Base-by-base conservation (phyloP, 1,140 invertebrate species). In the Rhyacophila brunnea region DNA sequence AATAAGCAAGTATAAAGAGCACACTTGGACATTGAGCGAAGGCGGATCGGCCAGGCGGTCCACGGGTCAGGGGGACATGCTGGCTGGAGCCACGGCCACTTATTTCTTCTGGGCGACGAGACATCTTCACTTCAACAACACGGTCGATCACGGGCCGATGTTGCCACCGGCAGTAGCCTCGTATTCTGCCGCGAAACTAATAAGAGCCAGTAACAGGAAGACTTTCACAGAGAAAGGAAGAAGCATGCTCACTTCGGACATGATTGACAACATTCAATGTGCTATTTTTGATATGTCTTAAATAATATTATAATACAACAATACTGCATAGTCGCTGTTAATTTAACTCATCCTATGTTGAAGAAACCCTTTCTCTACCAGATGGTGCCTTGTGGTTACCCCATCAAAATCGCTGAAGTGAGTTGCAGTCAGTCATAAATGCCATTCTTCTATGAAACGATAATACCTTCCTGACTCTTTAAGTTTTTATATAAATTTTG, bases 71-170 rank as follows among this genome's bases (percentile, higher is more conserved):
- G 61, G 56, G 7, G 35, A 55, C 11, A 34, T 63, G 23, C 15
- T 63, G 0, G 23, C 56, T 1, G 61, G 61, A 2, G 32, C 46
- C 5, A 38, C 43, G 6, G 56, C 36, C n/a, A 36, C 45, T 9
- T 59, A 45, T 17, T 63, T 56, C 23, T 46, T 54, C n/a, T 59
- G 56, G 56, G 56, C 61, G 6, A 15, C 43, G 1, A 58, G 42
- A 15, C 35, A 40, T 6, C 9, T 62, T 3, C 17, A 40, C 11
- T 14, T 28, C 35, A 52, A 42, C 13, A 19, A 7, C 2, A 19
- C 28, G 6, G n/a, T 17, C 6, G 23, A 11, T 1, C 17, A 42
- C 7, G 45, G 23, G 14, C 38, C 38, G 10, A 54, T 59, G 56
- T 51, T 55, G 11, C 48, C 52, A 1, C 55, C 56, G 0, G 49